These are phyloP conservation scores for Heteronetta atricapilla DNA, from an alignment of 2,113 vertebrate genomes.

Conservation along the genomic window DNA sequence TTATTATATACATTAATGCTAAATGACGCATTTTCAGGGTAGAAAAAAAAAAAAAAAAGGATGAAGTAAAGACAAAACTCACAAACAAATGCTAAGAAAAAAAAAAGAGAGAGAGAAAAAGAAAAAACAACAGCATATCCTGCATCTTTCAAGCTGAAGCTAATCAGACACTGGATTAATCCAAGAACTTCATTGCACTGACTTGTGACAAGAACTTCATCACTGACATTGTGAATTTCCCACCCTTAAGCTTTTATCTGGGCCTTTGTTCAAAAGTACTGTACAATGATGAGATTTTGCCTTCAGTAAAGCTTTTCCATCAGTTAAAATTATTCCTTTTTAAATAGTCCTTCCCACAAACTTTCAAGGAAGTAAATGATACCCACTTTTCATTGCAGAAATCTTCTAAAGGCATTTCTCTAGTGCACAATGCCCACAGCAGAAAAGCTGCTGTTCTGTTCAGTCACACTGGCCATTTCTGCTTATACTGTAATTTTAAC, in stretches of 20 bases:
- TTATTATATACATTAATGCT: neutral
- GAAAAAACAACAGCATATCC: neutral
- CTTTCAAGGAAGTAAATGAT: neutral
- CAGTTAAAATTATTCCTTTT: neutral
- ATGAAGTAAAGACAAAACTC: neutral
- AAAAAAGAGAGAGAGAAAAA: neutral
- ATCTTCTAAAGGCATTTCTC: neutral
- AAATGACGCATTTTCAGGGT: neutral
- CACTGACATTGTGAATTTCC: neutral
- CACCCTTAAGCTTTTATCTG: neutral
- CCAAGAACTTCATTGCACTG: neutral
- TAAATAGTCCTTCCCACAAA: neutral
- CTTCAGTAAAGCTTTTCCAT: neutral
- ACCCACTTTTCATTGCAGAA: neutral
- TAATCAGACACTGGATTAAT: neutral
- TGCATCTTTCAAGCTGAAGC: neutral
- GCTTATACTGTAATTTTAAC: neutral
- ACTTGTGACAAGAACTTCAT: neutral
- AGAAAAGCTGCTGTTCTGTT: neutral
- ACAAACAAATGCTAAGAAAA: neutral
- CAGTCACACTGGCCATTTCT: neutral
- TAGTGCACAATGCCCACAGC: neutral
- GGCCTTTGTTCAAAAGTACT: neutral
- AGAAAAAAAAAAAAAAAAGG: neutral
- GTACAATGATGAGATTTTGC: neutral